phyloP scores from a whole-genome alignment of 1,140 invertebrate species.

The Melitaea cinxia region DNA sequence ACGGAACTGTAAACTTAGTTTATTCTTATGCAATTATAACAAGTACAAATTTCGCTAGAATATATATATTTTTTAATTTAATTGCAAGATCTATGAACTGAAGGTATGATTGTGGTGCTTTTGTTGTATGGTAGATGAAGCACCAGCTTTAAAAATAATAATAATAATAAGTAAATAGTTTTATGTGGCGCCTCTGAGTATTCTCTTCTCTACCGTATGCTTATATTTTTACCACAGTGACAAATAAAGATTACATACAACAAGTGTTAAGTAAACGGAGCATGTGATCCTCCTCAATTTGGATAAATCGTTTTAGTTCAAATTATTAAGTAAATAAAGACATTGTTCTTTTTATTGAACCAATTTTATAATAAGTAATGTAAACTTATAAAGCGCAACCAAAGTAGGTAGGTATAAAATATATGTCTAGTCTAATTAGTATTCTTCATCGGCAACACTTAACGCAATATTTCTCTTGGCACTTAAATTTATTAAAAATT shows the following conservation, averaged over 20 bases:
- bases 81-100: background rate
- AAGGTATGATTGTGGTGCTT: slow-evolving; percentile 12
- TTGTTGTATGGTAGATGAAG: background rate
- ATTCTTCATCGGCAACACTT: background rate
- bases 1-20: slow-evolving; percentile 84
- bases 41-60: slow-evolving; percentile 38
- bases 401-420: slow-evolving; percentile 23
- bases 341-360: background rate
- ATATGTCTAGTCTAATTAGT: slow-evolving; percentile 19
- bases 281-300: too few species aligned
- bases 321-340: background rate
- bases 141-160: background rate
- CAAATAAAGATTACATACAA: too few species aligned
- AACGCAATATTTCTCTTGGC: background rate
- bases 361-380: background rate
- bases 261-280: too few species aligned
- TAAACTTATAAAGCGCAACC: slow-evolving; percentile 10
- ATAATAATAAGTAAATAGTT: background rate
- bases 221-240: too few species aligned
- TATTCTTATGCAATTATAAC: slow-evolving; percentile 22
- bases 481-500: background rate
- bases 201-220: too few species aligned
- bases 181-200: background rate
- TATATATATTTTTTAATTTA: slow-evolving; percentile 12
- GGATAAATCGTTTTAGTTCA: too few species aligned